Evolutionary conservation across 1,140 invertebrate genomes (phyloP).

Genomic region (Phortica variegata): DNA sequence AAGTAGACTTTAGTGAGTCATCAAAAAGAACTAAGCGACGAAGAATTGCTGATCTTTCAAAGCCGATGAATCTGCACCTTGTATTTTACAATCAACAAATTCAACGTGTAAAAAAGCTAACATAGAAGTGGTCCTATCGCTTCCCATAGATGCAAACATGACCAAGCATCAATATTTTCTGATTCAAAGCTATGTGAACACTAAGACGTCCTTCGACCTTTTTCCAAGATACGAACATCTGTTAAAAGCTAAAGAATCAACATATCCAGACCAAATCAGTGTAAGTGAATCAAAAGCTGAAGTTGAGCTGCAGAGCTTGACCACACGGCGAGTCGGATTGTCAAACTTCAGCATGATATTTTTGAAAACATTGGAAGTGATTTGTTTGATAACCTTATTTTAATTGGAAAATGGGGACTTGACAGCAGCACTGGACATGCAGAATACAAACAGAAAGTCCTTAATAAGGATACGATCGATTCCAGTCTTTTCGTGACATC

Average conservation of each 20-base stretch:
- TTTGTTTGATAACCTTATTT: slow-evolving; percentile 1
- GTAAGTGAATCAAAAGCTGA: slow-evolving; percentile 6
- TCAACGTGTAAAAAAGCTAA: slow-evolving; percentile 11
- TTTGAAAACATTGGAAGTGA: slow-evolving; percentile 5
- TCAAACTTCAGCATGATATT: slow-evolving; percentile 6
- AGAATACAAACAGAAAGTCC: slow-evolving; percentile 8
- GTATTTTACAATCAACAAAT: slow-evolving; percentile 12
- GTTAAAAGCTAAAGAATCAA: slow-evolving; percentile 2
- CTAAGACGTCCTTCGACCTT: slow-evolving; percentile 10
- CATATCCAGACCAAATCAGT: slow-evolving; percentile 15
- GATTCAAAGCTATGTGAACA: slow-evolving; percentile 10
- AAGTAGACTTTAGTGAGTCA: slow-evolving; percentile 11
- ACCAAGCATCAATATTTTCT: slow-evolving; percentile 16
- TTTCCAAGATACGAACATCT: slow-evolving; percentile 12
- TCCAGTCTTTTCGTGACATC: slow-evolving; percentile 1
- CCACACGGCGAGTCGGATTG: background rate
- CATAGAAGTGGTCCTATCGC: slow-evolving; percentile 9
- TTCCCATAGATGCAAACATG: slow-evolving; percentile 9
- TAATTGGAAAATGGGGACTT: slow-evolving; percentile 13
- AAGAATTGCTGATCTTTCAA: slow-evolving; percentile 11
- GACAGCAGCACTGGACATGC: slow-evolving; percentile 8
- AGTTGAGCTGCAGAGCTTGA: slow-evolving; percentile 15
- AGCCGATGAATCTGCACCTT: slow-evolving; percentile 6
- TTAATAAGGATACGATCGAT: background rate
- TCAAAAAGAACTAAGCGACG: slow-evolving; percentile 10